These are phyloP conservation scores for Cyclophora albipunctata DNA, from an alignment of 2,888 invertebrate genomes.

Conservation along the genomic window DNA sequence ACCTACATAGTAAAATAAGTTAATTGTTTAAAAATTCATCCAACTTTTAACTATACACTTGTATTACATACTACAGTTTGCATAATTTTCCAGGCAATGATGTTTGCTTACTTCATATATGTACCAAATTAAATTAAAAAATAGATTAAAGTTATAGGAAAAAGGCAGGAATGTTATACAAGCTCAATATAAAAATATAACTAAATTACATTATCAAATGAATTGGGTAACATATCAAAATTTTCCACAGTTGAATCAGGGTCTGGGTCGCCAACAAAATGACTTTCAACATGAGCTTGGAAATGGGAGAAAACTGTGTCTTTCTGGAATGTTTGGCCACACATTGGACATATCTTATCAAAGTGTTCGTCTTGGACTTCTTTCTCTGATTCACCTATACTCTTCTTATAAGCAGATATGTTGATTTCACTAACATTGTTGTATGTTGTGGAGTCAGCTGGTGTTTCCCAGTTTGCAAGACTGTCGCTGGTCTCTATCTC, in stretches of 20 bases:
- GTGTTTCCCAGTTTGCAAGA: constrained; percentile 64
- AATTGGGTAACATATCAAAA: constrained; percentile 66
- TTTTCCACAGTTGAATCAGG: constrained; percentile 69
- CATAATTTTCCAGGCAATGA: no score
- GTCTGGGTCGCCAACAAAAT: constrained; percentile 79
- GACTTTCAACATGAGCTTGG: constrained; percentile 84
- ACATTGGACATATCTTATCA: constrained; percentile 84
- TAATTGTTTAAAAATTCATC: neutral
- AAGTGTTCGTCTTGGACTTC: constrained; percentile 32
- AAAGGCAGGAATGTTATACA: no score
- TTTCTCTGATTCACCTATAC: constrained; percentile 31
- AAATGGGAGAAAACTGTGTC: constrained; percentile 78
- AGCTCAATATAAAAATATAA: neutral
- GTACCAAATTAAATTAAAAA: no score
- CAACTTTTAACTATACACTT: no score
- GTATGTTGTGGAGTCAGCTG: constrained; percentile 56
- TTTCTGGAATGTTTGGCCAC: constrained; percentile 78
- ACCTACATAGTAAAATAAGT: neutral
- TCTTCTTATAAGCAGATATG: constrained; percentile 45
- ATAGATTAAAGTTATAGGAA: no score
- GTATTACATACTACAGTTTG: no score
- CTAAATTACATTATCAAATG: constrained; percentile 53
- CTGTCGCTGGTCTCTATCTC: constrained; percentile 70
- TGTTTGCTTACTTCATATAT: no score
- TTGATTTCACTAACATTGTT: constrained; percentile 51